phyloP scores from a whole-genome alignment of 2,113 vertebrate species.

The Proteles cristata region DNA sequence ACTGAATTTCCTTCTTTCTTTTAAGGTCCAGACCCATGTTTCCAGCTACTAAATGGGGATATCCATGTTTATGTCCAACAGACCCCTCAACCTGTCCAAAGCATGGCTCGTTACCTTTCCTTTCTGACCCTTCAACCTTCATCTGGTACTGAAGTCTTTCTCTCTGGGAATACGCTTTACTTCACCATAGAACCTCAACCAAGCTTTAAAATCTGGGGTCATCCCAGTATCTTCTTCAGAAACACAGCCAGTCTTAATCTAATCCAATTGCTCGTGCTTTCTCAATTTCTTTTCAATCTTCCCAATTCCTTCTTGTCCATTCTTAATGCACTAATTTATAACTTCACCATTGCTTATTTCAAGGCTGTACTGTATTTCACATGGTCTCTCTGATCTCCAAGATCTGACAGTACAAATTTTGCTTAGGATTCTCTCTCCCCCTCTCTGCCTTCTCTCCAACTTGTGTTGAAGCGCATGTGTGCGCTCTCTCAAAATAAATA shows the following conservation, averaged over 20 bases:
- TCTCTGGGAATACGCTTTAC: background rate
- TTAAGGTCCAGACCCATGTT: background rate
- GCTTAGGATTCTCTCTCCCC: no score
- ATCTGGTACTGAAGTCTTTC: slow-evolving; percentile 18
- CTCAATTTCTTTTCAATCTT: background rate
- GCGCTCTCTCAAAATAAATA: no score
- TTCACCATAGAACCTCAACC: background rate
- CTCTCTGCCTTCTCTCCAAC: no score
- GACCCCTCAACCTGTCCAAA: background rate
- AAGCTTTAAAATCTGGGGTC: background rate
- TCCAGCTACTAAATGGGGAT: background rate
- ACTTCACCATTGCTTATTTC: background rate
- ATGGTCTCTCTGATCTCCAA: background rate
- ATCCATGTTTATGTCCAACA: background rate
- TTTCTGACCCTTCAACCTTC: background rate
- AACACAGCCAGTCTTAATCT: background rate
- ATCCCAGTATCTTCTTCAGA: background rate
- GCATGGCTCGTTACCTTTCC: background rate
- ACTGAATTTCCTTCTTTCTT: background rate
- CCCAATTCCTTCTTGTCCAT: background rate
- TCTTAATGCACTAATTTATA: background rate
- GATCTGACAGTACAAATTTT: background rate
- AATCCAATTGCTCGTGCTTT: background rate
- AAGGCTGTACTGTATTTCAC: background rate
- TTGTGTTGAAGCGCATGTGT: no score